Conservation (phyloP, 1,140 invertebrate genomes). For the Sinella curviseta region DNA sequence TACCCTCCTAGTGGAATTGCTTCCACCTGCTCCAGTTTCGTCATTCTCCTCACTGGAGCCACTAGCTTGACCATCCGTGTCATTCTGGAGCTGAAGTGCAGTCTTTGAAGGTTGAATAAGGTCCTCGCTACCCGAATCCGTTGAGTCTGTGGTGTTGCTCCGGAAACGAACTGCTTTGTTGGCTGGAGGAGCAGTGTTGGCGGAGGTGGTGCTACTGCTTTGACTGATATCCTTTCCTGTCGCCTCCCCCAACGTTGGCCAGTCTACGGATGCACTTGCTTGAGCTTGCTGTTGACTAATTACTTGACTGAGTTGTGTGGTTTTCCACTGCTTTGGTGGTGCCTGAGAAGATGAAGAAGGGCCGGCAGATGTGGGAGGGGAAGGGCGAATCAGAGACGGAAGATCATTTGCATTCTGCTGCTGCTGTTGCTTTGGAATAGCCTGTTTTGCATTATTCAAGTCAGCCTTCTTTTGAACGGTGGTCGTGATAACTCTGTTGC, state of each 20-base stretch:
- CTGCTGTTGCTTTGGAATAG: not conserved
- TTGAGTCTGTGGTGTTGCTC: slow-evolving; percentile 40
- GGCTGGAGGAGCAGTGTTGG: not conserved
- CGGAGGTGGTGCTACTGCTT: no score
- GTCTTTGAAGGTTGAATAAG: not conserved
- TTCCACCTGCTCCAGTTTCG: not conserved
- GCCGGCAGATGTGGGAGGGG: not conserved
- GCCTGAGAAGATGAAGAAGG: not conserved
- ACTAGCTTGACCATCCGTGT: slow-evolving; percentile 25
- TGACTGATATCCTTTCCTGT: slow-evolving; percentile 7
- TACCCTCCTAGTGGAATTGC: not conserved
- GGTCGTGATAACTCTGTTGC: not conserved
- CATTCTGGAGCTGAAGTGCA: slow-evolving; percentile 15
- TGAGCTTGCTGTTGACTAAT: not conserved
- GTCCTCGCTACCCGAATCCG: slow-evolving; percentile 36
- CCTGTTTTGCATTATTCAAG: not conserved
- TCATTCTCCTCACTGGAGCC: slow-evolving; percentile 35
- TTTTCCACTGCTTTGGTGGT: not conserved
- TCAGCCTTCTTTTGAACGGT: not conserved
- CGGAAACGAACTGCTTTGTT: slow-evolving; percentile 8
- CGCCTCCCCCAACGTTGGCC: slow-evolving; percentile 43
- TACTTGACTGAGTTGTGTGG: not conserved
- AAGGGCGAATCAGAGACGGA: slow-evolving; percentile 12
- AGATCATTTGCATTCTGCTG: not conserved
- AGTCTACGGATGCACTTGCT: slow-evolving; percentile 27